These are phyloP conservation scores for Hypsopygia costalis DNA, from an alignment of 2,888 invertebrate species.

Conservation along the genomic window DNA sequence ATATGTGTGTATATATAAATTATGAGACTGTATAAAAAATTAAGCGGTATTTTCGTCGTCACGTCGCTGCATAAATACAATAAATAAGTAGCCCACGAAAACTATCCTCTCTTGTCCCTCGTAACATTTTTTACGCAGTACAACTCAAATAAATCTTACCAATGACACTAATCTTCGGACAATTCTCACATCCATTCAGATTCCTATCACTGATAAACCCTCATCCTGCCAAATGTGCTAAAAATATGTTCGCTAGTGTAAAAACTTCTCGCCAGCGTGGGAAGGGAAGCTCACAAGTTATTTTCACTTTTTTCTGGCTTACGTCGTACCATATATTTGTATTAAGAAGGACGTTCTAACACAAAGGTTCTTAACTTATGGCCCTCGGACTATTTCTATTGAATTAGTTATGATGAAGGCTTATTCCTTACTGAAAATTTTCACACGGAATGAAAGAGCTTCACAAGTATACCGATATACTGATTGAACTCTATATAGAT, in stretches of 20 bases:
- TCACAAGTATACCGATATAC: no score
- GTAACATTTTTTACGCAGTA: neutral
- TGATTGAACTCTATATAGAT: no score
- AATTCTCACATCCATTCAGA: slow-evolving; percentile 13
- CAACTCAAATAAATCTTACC: slow-evolving; percentile 6
- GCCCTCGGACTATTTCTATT: no score
- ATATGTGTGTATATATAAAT: no score
- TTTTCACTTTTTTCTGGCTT: slow-evolving; percentile 1
- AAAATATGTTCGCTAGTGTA: slow-evolving; percentile 4
- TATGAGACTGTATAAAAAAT: no score
- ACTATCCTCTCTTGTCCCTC: neutral
- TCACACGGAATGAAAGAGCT: no score
- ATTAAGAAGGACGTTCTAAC: slow-evolving; percentile 1
- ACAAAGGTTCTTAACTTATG: neutral
- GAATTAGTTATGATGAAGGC: no score
- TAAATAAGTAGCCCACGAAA: no score
- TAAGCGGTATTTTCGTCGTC: no score
- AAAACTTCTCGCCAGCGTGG: slow-evolving; percentile 8
- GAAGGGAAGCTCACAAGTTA: slow-evolving; percentile 1
- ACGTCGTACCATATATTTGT: neutral
- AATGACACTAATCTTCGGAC: slow-evolving; percentile 6
- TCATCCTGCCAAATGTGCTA: slow-evolving; percentile 8
- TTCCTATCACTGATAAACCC: slow-evolving; percentile 12
- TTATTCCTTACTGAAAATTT: no score
- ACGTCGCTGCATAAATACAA: no score